Base-by-base conservation (phyloP, 2,888 invertebrate species). In the Cyaniris semiargus region DNA sequence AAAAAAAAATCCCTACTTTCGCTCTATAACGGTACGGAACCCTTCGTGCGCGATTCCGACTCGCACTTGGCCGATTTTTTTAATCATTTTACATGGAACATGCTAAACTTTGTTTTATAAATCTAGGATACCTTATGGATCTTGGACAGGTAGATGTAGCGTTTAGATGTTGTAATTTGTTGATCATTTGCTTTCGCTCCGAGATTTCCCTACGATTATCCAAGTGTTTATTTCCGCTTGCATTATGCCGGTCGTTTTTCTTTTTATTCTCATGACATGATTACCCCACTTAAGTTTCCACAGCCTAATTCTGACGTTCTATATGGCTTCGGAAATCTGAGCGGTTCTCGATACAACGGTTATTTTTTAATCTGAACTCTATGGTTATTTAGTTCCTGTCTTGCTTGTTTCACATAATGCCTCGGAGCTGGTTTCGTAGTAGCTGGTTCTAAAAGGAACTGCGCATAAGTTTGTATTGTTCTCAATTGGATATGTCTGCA, bases 91-190 rank as follows among this genome's bases (percentile, higher is more conserved):
- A 53, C 53, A 53, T 53, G 53, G 18, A 18, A 53, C 4, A 53
- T 53, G 53, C 4, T 4, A 44, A 0, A 44, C 44, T 53, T 18
- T 18, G 53, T 53, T 53, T 48, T 48, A 5, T 48, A 48, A 48
- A 10, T 15, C 48, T 48, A 48, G 48, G 15, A 3, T 48, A 53
- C 18, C 13, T 53, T 15, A 48, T 15, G 48, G 53, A 44, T 38
- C 13, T 58, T 60, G 44, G 44, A 76, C 44, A 48, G 18, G 34
- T 70, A 66, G 70, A 71, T 74, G 58, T 70, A 75, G 77, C 77
- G 71, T 78, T 74, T 56, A 75, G 74, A 10, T 74, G 76, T 76
- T 80, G 56, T 58, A 75, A 58, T 75, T 58, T 75, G 23, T 75
- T 27, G 48, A 75, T 31, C 31, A 75, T 48, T 72, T 34, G 75